Conservation (phyloP, 2,113 vertebrate species). For the Petrocephalus zakoni region DNA sequence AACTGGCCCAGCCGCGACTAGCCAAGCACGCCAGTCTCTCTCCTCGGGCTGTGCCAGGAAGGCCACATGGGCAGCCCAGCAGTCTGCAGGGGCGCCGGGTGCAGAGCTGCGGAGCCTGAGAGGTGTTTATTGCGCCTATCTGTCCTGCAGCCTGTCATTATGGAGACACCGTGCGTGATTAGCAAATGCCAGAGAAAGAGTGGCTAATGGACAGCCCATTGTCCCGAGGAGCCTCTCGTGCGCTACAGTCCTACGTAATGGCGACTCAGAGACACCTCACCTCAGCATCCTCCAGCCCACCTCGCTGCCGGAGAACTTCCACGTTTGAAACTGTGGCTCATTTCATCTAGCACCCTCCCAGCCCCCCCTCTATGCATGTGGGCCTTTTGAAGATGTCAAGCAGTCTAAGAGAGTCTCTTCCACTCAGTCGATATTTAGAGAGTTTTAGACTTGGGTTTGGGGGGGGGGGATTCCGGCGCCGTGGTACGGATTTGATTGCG, state of each 20-base stretch:
- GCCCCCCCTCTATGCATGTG: conserved; percentile 26
- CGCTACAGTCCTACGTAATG: not conserved
- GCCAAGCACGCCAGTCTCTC: not conserved
- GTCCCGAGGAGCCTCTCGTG: not conserved
- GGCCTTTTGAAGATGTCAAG: conserved; percentile 40
- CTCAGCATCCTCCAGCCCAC: not conserved
- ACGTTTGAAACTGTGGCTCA: conserved; percentile 29
- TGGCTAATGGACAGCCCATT: not conserved
- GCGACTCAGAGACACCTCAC: not conserved
- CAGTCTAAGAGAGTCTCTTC: conserved; percentile 32
- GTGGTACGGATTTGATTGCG: conserved; percentile 60
- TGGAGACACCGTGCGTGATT: not conserved
- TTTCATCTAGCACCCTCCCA: conserved; percentile 26
- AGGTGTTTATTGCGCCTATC: conserved; percentile 22
- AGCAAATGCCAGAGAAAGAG: not conserved
- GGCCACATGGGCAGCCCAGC: not conserved
- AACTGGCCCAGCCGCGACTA: not conserved
- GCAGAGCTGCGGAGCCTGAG: not conserved
- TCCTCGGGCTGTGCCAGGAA: conserved; percentile 1
- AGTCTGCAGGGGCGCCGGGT: not conserved
- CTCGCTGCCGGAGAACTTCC: not conserved
- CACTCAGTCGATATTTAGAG: conserved; percentile 21
- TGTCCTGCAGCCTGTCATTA: conserved; percentile 8
- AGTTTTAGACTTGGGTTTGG: conserved; percentile 15
- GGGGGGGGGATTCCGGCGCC: conserved; percentile 25